Conservation (phyloP, 2,888 invertebrate species). For the Drosophila anceps region DNA sequence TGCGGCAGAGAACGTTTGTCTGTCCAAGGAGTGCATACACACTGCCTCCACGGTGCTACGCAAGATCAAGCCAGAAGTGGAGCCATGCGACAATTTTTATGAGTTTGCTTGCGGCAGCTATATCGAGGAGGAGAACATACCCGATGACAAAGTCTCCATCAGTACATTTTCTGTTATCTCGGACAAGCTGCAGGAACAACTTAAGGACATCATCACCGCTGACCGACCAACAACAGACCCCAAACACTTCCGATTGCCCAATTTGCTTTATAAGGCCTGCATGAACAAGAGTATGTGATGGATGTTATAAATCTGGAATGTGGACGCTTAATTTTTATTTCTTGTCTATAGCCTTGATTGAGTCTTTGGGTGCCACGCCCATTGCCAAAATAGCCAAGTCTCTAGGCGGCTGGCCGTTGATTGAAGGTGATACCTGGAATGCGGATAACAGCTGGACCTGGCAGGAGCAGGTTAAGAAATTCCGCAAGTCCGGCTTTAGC, state of each 20-base stretch:
- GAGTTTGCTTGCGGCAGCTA: slow-evolving; percentile 91
- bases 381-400: slow-evolving; percentile 89
- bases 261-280: slow-evolving; percentile 85
- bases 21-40: slow-evolving; percentile 92
- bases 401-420: slow-evolving; percentile 98
- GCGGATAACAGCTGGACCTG: slow-evolving; percentile 90
- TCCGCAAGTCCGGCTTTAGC: slow-evolving; percentile 92
- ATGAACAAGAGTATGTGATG: slow-evolving; percentile 85
- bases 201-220: slow-evolving; percentile 84
- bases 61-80: slow-evolving; percentile 88
- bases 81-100: slow-evolving; percentile 93
- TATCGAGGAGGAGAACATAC: slow-evolving; percentile 89
- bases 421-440: slow-evolving; percentile 92
- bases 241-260: slow-evolving; percentile 85
- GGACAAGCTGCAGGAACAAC: slow-evolving; percentile 85
- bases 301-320: not conserved
- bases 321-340: not conserved
- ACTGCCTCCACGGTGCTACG: slow-evolving; percentile 89
- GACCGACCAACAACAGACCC: slow-evolving; percentile 82
- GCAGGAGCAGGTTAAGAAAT: slow-evolving; percentile 93
- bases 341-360: slow-evolving; percentile 89
- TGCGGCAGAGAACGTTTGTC: slow-evolving; percentile 87
- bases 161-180: slow-evolving; percentile 85
- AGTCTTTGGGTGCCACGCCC: slow-evolving; percentile 91
- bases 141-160: slow-evolving; percentile 88